Base-by-base conservation (phyloP, 2,888 invertebrate species). In the Bombylius major region DNA sequence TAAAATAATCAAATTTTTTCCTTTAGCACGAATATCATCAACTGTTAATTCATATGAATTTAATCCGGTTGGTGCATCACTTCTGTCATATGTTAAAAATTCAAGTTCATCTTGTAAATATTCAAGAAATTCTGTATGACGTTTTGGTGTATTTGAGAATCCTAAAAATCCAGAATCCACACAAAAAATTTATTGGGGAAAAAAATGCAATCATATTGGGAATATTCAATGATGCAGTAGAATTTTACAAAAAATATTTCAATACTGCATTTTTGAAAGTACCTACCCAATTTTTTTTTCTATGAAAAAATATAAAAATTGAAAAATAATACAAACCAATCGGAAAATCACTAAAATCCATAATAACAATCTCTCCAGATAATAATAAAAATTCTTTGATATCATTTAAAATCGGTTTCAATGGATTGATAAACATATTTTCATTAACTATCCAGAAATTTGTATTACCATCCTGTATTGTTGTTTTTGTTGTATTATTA, bases 281-380 rank as follows among this genome's bases (percentile, higher is more conserved):
- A 23, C 1, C 23, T 23, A 23, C 1, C 23, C 23, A 23, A 23
- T 23, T 23, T 23, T 23, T 23, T 23, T 23, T 23, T 23, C 23
- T 23, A 23, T 23, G 23, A 23, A 23, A 23, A 23, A 23, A 23
- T 23, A 2, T 23, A 23, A 23, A 23, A 23, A 23, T 23, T 23
- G 23, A 23, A 23, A 11, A 42, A 42, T 2, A 42, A 11, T 11
- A 42, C 39, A 42, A 14, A 68, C 67, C 73, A 44, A 71, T 66
- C 0, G 89, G 89, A 70, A 91, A 89, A 58, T 88, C 82, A 65
- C 90, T 89, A 50, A 92, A 86, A 66, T 92, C 90, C 51, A 92
- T 71, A 59, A 92, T 81, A 11, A 91, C 77, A 42, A 89, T 75
- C 76, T 89, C 89, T 59, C 79, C 76, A 0, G 89, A 83, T 46